phyloP scores from a whole-genome alignment of 2,888 invertebrate species.

The Hirtodrosophila cameraria region DNA sequence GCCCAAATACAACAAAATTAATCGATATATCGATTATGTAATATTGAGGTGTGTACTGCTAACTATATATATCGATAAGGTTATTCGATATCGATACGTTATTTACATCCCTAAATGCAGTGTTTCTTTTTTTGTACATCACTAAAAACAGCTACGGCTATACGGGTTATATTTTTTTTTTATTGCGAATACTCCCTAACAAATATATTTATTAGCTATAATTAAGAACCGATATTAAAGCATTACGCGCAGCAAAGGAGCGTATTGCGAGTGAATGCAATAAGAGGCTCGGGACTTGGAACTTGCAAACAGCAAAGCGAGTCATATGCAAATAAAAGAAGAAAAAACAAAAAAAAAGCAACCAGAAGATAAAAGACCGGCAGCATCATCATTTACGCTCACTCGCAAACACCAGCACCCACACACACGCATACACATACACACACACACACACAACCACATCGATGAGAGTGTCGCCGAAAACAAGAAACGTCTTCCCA shows the following conservation, averaged over 20 bases:
- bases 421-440: slow-evolving; percentile 4
- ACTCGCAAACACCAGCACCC: slow-evolving; percentile 1
- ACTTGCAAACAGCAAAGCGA: background rate
- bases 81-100: slow-evolving; percentile 3
- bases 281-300: slow-evolving; percentile 1
- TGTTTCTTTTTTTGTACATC: slow-evolving; percentile 34
- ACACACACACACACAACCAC: slow-evolving; percentile 8
- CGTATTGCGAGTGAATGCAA: slow-evolving; percentile 17
- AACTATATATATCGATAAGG: background rate
- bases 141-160: slow-evolving; percentile 32
- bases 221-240: slow-evolving; percentile 1
- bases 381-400: slow-evolving; percentile 37
- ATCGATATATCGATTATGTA: no score
- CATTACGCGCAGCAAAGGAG: background rate
- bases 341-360: no score
- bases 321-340: no score
- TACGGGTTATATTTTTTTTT: slow-evolving; percentile 19
- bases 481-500: slow-evolving; percentile 23
- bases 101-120: slow-evolving; percentile 19
- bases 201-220: slow-evolving; percentile 5
- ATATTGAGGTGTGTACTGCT: background rate
- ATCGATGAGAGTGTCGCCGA: slow-evolving; percentile 25
- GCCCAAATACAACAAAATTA: no score
- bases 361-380: slow-evolving; percentile 41
- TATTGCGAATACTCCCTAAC: slow-evolving; percentile 20